Evolutionary conservation across 53 echinoderm and acorn worm genomes (phyloP), one percentile per base, ranked within the genome.

Genomic region (Mesocentrotus franciscanus): DNA sequence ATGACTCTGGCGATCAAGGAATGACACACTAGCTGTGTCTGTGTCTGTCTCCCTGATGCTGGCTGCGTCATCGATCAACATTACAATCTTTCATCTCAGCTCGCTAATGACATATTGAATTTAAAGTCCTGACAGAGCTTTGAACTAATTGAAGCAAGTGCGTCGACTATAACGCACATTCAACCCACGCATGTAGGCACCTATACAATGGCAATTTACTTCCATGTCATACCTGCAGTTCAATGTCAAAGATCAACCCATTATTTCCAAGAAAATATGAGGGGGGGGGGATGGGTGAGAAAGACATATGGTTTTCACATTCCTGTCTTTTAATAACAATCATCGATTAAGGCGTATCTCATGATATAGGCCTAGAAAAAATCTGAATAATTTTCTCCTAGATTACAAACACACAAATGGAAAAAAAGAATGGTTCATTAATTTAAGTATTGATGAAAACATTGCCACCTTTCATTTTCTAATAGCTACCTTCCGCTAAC

Each of bases 71-170:
- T 85, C 57, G 57, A 85, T 85, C 85, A 85, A 85, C 85, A 56
- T 85, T 85, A 58, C 85, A 85, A 58, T 85, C 85, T 58, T 85
- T 58, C 79, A 56, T 58, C 85, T 57, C 56, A 85, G 27, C 85
- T 85, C 85, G 58, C 58, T 85, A 85, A 85, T 85, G 85, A 85
- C 85, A 85, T 58, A 85, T 85, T 85, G 85, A 85, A 85, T 85
- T 85, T 85, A 85, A 56, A 85, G 85, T 85, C 85, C 57, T n/a
- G 58, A 56, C 58, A 58, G 30, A 56, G 79, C 36, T 58, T 17
- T 26, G 33, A 85, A 85, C 85, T 85, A 85, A 85, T 57, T 85
- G 85, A 57, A 85, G 85, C 85, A 85, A 85, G 85, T 85, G 85
- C 85, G 85, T 57, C 13, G 27, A 26, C n/a, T 85, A 57, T 4